Percentiles rank a stretch among this genome's conserved stretches.
These are phyloP conservation scores for Sander lucioperca DNA, from an alignment of 2,113 vertebrate genomes.

Conservation along the genomic window DNA sequence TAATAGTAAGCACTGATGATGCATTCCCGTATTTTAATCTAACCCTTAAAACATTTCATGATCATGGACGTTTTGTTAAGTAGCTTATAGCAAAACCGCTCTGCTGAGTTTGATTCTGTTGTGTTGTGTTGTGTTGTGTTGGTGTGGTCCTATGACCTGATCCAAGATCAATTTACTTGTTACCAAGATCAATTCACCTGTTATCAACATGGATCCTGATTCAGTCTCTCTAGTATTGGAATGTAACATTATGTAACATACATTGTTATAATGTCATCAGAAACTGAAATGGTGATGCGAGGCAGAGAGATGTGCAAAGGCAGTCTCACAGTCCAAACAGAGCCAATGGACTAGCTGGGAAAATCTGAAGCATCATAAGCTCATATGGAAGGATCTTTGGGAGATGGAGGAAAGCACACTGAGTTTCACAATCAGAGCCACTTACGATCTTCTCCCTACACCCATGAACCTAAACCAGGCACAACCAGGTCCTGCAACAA, in stretches of 20 bases:
- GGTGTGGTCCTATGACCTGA: background rate
- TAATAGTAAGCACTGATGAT: conserved; percentile 12
- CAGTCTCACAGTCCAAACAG: background rate
- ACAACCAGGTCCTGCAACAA: no score
- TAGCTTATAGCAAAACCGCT: conserved; percentile 2
- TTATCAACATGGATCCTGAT: background rate
- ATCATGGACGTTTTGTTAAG: conserved; percentile 25
- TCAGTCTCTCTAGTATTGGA: background rate
- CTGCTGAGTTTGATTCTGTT: conserved; percentile 14
- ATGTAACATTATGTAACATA: background rate
- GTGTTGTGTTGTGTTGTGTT: background rate
- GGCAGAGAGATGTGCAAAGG: no score
- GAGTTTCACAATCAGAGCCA: background rate
- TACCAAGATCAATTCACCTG: background rate
- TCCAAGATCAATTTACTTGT: background rate
- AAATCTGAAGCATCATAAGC: background rate
- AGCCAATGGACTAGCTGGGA: background rate
- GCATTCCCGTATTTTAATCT: conserved; percentile 32
- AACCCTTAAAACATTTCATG: background rate
- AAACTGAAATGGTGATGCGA: background rate
- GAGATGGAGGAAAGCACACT: background rate
- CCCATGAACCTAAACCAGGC: no score
- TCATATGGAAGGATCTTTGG: background rate
- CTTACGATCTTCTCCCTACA: background rate
- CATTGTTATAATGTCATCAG: background rate